Evolutionary conservation across 1,140 invertebrate species (phyloP).

Genomic region (Atta cephalotes): DNA sequence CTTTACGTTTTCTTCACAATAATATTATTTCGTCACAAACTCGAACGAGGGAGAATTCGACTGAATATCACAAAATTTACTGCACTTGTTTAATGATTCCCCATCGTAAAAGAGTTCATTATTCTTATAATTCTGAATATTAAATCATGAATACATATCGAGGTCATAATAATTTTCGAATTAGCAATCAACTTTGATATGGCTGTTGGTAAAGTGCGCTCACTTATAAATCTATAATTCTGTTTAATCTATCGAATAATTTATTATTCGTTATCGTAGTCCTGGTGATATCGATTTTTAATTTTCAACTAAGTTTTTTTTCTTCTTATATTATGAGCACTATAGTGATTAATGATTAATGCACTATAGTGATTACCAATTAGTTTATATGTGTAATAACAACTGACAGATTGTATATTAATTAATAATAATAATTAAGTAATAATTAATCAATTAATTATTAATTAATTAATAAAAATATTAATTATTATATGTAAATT

Average conservation of each 20-base stretch:
- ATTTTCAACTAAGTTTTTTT: neutral
- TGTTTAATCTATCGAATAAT: neutral
- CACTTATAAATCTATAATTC: neutral
- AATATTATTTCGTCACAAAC: neutral
- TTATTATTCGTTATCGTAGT: neutral
- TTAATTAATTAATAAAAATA: neutral
- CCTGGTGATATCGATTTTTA: neutral
- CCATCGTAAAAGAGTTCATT: neutral
- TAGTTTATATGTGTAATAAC: neutral
- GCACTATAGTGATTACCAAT: no score
- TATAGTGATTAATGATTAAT: neutral
- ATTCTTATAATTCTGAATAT: neutral
- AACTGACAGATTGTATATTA: neutral
- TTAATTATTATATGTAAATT: neutral
- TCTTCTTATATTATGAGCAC: neutral
- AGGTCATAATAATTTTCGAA: neutral
- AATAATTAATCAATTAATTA: no score
- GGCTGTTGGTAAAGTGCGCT: neutral
- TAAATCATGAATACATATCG: neutral
- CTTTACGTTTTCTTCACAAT: constrained; percentile 1
- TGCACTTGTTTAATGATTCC: constrained; percentile 11
- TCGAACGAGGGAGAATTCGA: neutral
- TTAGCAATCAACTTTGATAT: neutral
- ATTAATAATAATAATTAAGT: neutral
- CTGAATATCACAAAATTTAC: neutral